A percentile compares a stretch with the other conserved stretches of the same genome.
Conservation (phyloP, 2,888 invertebrate species). For the Drosophila macrothrix region DNA sequence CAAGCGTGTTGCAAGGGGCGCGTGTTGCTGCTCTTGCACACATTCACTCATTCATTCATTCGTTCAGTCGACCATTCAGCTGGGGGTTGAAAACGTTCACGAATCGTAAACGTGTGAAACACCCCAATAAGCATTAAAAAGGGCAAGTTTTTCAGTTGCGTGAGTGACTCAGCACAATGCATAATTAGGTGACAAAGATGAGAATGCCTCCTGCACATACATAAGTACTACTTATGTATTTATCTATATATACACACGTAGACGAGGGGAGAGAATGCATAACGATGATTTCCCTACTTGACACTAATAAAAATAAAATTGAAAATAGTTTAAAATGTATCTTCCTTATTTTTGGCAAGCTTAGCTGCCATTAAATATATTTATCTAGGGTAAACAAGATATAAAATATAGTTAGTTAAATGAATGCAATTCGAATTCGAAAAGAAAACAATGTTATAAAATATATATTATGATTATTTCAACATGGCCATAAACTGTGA, state of each 20-base stretch:
- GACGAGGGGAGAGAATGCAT: neutral
- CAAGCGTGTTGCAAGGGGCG: conserved; percentile 28
- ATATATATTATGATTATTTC: neutral
- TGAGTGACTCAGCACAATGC: conserved; percentile 49
- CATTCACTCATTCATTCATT: neutral
- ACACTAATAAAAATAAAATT: neutral
- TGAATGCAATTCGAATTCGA: rapidly evolving
- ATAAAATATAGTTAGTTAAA: neutral
- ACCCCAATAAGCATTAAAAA: conserved; percentile 34
- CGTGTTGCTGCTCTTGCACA: conserved; percentile 27
- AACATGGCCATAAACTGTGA: neutral
- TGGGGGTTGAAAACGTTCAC: conserved; percentile 54
- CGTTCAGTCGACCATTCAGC: neutral
- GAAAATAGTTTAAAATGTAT: neutral
- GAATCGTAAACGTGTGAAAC: conserved; percentile 39
- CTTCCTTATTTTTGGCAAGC: neutral
- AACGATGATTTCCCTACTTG: neutral
- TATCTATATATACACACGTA: neutral
- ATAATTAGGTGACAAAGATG: conserved; percentile 66
- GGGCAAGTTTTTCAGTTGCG: conserved; percentile 32
- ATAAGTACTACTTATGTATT: conserved; percentile 9
- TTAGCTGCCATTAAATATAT: no score
- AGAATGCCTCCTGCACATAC: neutral
- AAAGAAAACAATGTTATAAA: neutral
- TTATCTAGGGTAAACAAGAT: neutral